Base-by-base conservation (phyloP, 2,113 vertebrate species). In the Nasalis larvatus region DNA sequence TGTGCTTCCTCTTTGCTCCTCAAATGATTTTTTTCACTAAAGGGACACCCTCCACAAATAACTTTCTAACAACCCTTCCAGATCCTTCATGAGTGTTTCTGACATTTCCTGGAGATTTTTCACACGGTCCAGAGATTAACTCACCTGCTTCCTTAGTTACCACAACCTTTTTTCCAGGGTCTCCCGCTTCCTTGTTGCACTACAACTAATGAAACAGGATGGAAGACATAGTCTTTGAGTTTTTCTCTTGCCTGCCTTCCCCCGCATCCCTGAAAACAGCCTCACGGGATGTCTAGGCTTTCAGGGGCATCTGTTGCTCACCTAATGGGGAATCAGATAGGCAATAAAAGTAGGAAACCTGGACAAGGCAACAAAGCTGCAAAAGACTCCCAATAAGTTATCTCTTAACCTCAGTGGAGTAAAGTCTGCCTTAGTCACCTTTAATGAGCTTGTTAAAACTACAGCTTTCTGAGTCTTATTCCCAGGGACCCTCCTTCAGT, bases 361-460 rank as follows among this genome's bases (percentile, higher is more conserved):
- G 12, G 52, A 92, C 32, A 94, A 80, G 80, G 56, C 21, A 85
- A 74, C 16, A 68, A 77, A 81, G 66, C n/a, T 58, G 94, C 85
- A 69, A 84, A 91, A 89, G 83, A 54, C 1, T 88, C 40, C 68
- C 66, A 94, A 25, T n/a, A 82, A 47, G 32, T 92, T 81, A 63
- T 40, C 16, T 89, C 40, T 54, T 74, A 96, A 85, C 14, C 63
- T 74, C 80, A 45, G 6, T 30, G 49, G 40, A 86, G 3, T 69
- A 86, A 81, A 95, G 18, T 69, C 35, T 80, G 42, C 86, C 68
- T 86, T 18, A 20, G 45, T 81, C 77, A 92, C 47, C 9, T 27
- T 66, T 83, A 86, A 90, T 27, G 27, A 54, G 23, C 42, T 92
- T 49, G 17, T 68, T 92, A 94, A 92, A 96, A 86, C 89, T 60